Percentiles rank a stretch among this genome's conserved stretches.
phyloP scores from a whole-genome alignment of 2,888 invertebrate genomes.

The Drosophila mettleri region DNA sequence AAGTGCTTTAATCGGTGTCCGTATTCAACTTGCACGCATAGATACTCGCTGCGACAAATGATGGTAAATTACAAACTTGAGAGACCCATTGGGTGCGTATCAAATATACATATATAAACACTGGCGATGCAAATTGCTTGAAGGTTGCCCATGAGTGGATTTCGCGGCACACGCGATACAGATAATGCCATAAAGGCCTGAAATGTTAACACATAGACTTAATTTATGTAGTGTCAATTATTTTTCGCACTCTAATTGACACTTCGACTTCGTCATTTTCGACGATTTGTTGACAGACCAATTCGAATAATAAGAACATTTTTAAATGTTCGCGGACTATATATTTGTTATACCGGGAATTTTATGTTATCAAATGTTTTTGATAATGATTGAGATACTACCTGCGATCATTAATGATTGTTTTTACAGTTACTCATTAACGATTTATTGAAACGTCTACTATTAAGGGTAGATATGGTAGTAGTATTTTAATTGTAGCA shows the following conservation, averaged over 20 bases:
- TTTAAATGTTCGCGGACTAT: slow-evolving; percentile 14
- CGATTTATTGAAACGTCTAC: not conserved
- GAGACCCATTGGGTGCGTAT: slow-evolving; percentile 45
- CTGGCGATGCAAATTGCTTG: slow-evolving; percentile 42
- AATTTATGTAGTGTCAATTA: slow-evolving; percentile 7
- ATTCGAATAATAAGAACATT: slow-evolving; percentile 14
- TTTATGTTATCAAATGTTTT: slow-evolving; percentile 30
- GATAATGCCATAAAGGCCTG: slow-evolving; percentile 1
- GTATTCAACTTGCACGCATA: slow-evolving; percentile 57
- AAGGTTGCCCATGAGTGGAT: slow-evolving; percentile 40
- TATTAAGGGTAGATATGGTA: not conserved
- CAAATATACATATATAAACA: slow-evolving; percentile 6
- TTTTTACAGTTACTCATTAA: not conserved
- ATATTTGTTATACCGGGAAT: not conserved
- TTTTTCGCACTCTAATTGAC: slow-evolving; percentile 11
- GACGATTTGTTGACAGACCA: slow-evolving; percentile 3
- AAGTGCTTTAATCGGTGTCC: slow-evolving; percentile 30
- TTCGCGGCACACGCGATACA: slow-evolving; percentile 32
- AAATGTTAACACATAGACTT: slow-evolving; percentile 24
- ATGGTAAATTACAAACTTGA: slow-evolving; percentile 22
- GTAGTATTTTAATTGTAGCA: not conserved
- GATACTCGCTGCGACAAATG: slow-evolving; percentile 49
- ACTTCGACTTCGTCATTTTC: slow-evolving; percentile 27
- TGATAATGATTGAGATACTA: slow-evolving; percentile 3
- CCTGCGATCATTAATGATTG: not conserved